Conservation (phyloP, 37 sponge, comb jelly and placozoan genomes). For the Haliclona indistincta region DNA sequence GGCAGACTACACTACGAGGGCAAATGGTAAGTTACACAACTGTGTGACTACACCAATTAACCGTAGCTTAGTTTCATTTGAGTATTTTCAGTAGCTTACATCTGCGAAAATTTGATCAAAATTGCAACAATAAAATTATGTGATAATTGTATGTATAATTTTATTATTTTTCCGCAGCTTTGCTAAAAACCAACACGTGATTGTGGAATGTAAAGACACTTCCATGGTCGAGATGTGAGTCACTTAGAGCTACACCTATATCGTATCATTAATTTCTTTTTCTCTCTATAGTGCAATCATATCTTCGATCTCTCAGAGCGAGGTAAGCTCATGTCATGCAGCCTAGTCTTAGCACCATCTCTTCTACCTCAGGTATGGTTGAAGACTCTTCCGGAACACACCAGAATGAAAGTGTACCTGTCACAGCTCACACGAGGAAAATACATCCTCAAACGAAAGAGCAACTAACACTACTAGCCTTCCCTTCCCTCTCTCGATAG, state of each 20-base stretch:
- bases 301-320: constrained; percentile 67
- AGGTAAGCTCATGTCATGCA: constrained; percentile 25
- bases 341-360: not conserved
- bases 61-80: not conserved
- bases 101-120: not conserved
- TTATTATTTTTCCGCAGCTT: constrained; percentile 28
- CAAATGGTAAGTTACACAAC: constrained; percentile 32
- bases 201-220: constrained; percentile 73
- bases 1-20: constrained; percentile 71
- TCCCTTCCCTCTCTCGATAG: not conserved
- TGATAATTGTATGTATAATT: too few relatives aligned
- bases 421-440: constrained; percentile 65
- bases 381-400: constrained; percentile 68
- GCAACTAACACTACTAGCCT: not conserved
- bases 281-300: constrained; percentile 53
- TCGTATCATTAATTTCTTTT: not conserved
- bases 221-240: constrained; percentile 55
- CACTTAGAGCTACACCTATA: not conserved
- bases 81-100: not conserved
- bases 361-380: constrained; percentile 43
- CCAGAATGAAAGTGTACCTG: constrained; percentile 70
- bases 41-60: not conserved
- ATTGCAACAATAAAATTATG: too few relatives aligned
- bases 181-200: constrained; percentile 64
- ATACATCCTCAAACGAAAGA: constrained; percentile 47